Percentiles rank a stretch among this genome's conserved stretches.
Evolutionary conservation across 1,140 invertebrate species (phyloP).

Genomic region (Scylla paramamosain): DNA sequence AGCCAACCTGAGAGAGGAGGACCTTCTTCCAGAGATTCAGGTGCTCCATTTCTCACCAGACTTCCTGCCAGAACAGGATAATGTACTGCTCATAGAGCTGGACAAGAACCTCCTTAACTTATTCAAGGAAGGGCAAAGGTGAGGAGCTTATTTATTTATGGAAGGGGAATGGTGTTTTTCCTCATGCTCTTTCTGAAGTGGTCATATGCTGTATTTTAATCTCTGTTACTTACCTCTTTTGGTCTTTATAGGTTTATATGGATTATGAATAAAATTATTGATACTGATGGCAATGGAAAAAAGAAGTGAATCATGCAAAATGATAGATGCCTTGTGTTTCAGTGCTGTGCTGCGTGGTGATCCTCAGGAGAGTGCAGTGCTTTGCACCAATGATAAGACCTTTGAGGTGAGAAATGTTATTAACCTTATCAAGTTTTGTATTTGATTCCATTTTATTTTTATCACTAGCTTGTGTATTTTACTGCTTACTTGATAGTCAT

Average conservation of each 20-base stretch:
- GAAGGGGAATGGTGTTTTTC: no score
- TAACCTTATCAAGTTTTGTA: background rate
- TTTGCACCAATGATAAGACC: slow-evolving; percentile 58
- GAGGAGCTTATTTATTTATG: background rate
- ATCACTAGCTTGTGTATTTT: no score
- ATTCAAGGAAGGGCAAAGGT: background rate
- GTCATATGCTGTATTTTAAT: no score
- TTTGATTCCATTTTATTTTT: no score
- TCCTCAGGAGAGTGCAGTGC: slow-evolving; percentile 30
- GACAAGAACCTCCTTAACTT: background rate
- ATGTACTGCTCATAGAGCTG: background rate
- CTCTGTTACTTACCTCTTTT: no score
- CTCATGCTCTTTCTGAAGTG: no score
- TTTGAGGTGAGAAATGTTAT: slow-evolving; percentile 33
- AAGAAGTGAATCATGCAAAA: no score
- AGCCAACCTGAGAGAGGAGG: slow-evolving; percentile 6
- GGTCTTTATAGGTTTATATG: no score
- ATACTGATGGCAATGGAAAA: no score
- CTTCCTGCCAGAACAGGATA: background rate
- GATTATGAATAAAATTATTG: no score
- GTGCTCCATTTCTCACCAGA: background rate
- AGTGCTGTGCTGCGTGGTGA: slow-evolving; percentile 53
- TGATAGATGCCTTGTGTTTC: slow-evolving; percentile 36
- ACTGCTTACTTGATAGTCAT: no score
- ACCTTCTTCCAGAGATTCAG: background rate